Evolutionary conservation across 2,797 vertebrate species (phyloP).

Genomic region (Trematocara caparti): DNA sequence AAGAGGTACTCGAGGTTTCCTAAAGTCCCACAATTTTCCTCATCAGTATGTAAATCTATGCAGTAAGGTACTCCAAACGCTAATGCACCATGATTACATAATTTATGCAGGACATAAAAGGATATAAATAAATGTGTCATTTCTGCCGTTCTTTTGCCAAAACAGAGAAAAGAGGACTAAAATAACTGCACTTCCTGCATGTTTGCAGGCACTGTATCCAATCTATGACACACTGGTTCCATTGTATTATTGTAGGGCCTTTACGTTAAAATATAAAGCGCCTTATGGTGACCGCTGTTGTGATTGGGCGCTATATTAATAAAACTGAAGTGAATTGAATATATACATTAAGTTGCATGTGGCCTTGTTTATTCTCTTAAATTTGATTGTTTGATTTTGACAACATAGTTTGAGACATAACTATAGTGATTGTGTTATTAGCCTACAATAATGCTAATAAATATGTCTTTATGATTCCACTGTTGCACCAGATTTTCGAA

Average conservation of each 20-base stretch:
- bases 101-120: not conserved
- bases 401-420: not conserved
- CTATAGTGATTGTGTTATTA: not conserved
- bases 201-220: not conserved
- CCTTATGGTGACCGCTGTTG: not conserved
- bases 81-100: slow-evolving; percentile 32
- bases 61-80: slow-evolving; percentile 16
- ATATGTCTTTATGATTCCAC: not conserved
- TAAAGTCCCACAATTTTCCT: slow-evolving; percentile 5
- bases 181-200: not conserved
- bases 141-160: not conserved
- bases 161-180: not conserved
- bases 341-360: not conserved
- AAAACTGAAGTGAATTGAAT: not conserved
- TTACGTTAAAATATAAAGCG: not conserved
- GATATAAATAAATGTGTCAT: not conserved
- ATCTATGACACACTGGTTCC: not conserved
- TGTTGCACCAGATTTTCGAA: not conserved
- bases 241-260: not conserved
- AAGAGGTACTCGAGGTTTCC: slow-evolving; percentile 19
- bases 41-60: slow-evolving; percentile 55
- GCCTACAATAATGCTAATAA: not conserved
- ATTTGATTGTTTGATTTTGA: not conserved
- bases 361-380: not conserved
- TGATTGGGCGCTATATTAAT: not conserved